These are phyloP conservation scores for Octomys mimax DNA, from an alignment of 2,797 vertebrate genomes.

Conservation along the genomic window DNA sequence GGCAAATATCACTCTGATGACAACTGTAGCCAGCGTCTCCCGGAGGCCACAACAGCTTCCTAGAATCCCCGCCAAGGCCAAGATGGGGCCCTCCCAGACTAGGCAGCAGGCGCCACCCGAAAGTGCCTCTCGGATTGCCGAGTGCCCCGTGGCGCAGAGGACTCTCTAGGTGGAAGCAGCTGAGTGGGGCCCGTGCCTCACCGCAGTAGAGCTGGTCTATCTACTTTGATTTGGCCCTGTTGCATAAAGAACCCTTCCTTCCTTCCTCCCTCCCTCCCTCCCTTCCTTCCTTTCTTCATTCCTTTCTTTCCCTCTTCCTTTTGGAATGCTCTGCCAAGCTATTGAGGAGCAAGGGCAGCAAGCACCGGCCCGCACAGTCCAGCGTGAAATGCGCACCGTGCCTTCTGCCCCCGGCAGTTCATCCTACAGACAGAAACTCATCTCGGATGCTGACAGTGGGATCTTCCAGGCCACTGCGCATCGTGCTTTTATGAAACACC, in stretches of 20 bases:
- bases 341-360: not conserved
- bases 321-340: not conserved
- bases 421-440: not conserved
- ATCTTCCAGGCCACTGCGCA: not conserved
- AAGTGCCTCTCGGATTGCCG: not conserved
- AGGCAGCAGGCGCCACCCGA: not conserved
- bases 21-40: not conserved
- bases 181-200: not conserved
- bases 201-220: not conserved
- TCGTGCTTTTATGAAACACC: constrained; percentile 31
- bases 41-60: not conserved
- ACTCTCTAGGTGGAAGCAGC: constrained; percentile 5
- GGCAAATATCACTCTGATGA: not conserved
- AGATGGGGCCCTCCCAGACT: not conserved
- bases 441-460: not conserved
- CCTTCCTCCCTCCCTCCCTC: too few species aligned
- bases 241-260: not conserved
- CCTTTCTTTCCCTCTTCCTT: too few species aligned
- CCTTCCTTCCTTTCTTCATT: too few species aligned
- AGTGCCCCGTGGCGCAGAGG: not conserved
- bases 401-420: constrained; percentile 25
- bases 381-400: not conserved
- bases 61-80: constrained; percentile 11
- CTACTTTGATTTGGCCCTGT: not conserved
- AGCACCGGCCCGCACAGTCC: not conserved